phyloP scores from a whole-genome alignment of 2,113 vertebrate genomes.

The Pampusana beccarii region DNA sequence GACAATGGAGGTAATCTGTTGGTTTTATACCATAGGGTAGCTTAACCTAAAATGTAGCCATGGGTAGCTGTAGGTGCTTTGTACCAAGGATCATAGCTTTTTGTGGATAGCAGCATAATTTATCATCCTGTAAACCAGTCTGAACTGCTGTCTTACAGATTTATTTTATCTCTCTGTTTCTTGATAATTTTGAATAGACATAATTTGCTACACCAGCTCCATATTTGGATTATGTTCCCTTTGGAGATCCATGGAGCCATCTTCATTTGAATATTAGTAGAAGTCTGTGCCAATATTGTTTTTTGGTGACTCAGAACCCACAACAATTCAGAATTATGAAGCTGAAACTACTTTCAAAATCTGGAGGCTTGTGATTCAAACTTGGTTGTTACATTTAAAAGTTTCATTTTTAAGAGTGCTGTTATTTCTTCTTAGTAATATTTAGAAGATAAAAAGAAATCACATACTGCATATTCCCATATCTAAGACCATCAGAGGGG shows the following conservation, averaged over 20 bases:
- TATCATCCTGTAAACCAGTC: neutral
- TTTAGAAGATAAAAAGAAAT: neutral
- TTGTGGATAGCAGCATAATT: neutral
- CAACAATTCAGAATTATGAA: neutral
- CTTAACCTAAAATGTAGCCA: neutral
- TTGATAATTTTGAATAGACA: neutral
- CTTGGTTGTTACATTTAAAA: neutral
- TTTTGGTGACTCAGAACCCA: neutral
- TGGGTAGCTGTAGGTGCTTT: neutral
- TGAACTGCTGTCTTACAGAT: neutral
- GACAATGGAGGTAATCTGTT: neutral
- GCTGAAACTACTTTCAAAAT: neutral
- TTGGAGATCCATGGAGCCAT: neutral
- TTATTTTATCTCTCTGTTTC: neutral
- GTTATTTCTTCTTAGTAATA: neutral
- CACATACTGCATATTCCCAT: neutral
- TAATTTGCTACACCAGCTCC: neutral
- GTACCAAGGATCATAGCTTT: neutral
- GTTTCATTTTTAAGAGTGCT: neutral
- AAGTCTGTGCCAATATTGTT: neutral
- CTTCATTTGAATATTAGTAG: neutral
- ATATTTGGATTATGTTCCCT: neutral
- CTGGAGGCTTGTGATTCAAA: neutral
- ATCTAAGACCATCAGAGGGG: neutral
- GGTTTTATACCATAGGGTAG: neutral